Base-by-base conservation (phyloP, 1,140 invertebrate species). In the Ceratina calcarata region DNA sequence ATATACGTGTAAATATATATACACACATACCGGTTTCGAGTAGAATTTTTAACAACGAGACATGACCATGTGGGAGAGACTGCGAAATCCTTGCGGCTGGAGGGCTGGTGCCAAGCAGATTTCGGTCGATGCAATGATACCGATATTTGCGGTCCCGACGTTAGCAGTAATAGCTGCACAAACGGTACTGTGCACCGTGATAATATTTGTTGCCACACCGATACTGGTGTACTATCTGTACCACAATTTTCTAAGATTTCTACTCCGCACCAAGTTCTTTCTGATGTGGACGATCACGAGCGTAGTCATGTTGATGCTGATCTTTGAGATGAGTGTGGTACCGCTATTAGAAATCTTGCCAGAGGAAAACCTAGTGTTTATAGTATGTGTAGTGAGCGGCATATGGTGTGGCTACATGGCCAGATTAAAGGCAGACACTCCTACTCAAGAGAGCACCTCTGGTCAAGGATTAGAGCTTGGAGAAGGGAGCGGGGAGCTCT, bases 281-380 rank as follows among this genome's bases (percentile, higher is more conserved):
- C 91, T 95, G 78, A 93, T 94, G 58, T 96, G 96, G 96, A 94
- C 94, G 10, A 90, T 95, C 18, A 94, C 94, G 24, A 96, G 96
- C 32, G 92, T 94, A 32, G 78, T 95, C 20, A 93, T 94, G 81
- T 88, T 96, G 84, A 94, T 95, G 88, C 84, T 95, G 13, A 93
- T 96, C n/a, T 96, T 96, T 91, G 95, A 96, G 89, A 85, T 94
- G 27, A 92, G 91, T 77, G 94, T 96, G 20, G 93, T 96, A 51
- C 94, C 94, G 57, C 90, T 95, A 62, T 88, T 96, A 64, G 95
- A 96, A 89, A 95, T 96, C 78, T 91, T 95, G 37, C 93, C 94
- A 13, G 93, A 95, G 69, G 96, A 96, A 86, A 96, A 96, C 89
- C 90, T 95, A 70, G 86, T 94, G 37, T 94, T 96, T 77, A 92